Base-by-base conservation (phyloP, 1,140 invertebrate species). In the Triops longicaudatus region DNA sequence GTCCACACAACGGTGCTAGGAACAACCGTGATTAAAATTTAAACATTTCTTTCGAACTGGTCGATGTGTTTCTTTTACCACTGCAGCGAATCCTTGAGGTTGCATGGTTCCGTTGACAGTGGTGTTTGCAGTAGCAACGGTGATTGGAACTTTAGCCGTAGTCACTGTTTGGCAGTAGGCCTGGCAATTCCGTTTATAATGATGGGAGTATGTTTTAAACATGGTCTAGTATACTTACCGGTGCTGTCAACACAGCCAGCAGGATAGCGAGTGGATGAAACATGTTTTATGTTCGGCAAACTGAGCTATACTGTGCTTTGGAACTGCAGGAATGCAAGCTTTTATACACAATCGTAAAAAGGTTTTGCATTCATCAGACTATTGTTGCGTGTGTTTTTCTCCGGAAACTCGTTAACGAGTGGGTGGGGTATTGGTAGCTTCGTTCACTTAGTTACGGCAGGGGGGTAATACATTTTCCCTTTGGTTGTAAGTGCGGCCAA, bases 391-490 rank as follows among this genome's bases (percentile, higher is more conserved):
- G 50, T 63, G 50, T 17, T 63, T 14, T 17, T 63, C n/a, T n/a
- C 50, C 50, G 50, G 50, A 63, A 63, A 63, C 50, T 63, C 50
- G 50, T 14, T 63, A 63, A 63, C 50, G 50, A 63, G 50, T 63
- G 50, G 50, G 50, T 63, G 50, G 17, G 50, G 50, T 63, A 63
- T 63, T 22, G 50, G 14, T 17, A n/a, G 22, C 14, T 63, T 63
- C 50, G 50, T 63, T 63, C 22, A 22, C 6, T 63, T 14, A 63
- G 50, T 63, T 14, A 63, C 50, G 50, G 50, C 50, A 63, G 10
- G 50, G 44, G 14, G 50, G 14, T 63, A 63, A n/a, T n/a, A 9
- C 22, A 63, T 22, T 6, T 63, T 17, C 50, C 50, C 50, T 22
- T n/a, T 63, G 14, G n/a, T 14, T 63, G 17, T 14, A 63, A 63